Percentiles rank a stretch among this genome's conserved stretches.
phyloP scores from a whole-genome alignment of 2,888 invertebrate genomes.

The Thymelicus lineola region DNA sequence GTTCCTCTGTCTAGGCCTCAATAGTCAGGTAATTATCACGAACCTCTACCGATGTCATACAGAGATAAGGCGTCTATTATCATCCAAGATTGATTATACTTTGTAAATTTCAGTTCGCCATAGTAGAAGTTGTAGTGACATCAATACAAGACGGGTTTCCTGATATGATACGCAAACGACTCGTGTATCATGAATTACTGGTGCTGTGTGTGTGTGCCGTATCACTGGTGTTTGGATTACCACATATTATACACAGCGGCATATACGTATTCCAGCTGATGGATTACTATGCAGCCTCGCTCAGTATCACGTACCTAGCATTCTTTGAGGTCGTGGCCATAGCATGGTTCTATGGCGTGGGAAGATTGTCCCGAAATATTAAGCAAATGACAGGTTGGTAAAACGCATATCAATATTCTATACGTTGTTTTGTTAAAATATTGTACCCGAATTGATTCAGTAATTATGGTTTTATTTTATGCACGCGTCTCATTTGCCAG shows the following conservation, averaged over 20 bases:
- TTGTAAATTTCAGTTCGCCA: conserved; percentile 90
- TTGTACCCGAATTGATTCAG: too few species aligned
- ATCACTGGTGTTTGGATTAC: conserved; percentile 93
- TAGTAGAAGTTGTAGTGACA: conserved; percentile 97
- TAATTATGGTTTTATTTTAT: not conserved
- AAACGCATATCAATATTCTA: not conserved
- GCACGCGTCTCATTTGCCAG: not conserved
- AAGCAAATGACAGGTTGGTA: conserved; percentile 94
- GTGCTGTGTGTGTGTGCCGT: conserved; percentile 93
- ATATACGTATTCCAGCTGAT: conserved; percentile 96
- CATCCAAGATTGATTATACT: conserved; percentile 20
- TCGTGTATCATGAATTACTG: conserved; percentile 94
- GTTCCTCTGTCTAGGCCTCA: conserved; percentile 94
- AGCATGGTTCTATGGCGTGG: conserved; percentile 96
- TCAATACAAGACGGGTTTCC: conserved; percentile 97
- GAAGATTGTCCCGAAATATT: conserved; percentile 91
- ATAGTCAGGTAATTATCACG: conserved; percentile 89
- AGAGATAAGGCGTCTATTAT: conserved; percentile 27
- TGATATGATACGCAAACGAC: conserved; percentile 91
- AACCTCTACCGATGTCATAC: not conserved
- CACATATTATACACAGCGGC: conserved; percentile 95
- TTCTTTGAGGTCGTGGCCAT: conserved; percentile 97
- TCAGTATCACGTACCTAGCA: conserved; percentile 96
- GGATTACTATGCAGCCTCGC: conserved; percentile 97
- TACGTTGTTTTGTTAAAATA: too few species aligned